Evolutionary conservation across 2,797 vertebrate genomes (phyloP).

Genomic region (Neopelma chrysocephalum): DNA sequence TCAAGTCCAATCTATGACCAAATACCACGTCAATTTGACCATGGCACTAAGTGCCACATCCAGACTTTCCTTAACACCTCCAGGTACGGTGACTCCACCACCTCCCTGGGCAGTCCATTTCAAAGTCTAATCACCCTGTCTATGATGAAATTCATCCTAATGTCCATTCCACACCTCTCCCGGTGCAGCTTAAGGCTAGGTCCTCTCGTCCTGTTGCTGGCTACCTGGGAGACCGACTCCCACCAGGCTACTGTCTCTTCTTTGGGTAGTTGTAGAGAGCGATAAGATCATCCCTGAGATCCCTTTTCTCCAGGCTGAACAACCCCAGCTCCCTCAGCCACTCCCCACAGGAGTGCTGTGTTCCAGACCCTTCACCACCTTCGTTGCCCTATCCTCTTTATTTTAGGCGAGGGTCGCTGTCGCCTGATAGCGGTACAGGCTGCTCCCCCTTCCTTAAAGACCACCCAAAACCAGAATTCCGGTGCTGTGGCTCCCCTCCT

Average conservation of each 20-base stretch:
- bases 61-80: background rate
- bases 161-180: background rate
- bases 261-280: background rate
- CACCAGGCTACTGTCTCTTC: background rate
- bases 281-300: background rate
- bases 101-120: background rate
- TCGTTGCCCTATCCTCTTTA: background rate
- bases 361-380: background rate
- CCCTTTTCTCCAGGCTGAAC: background rate
- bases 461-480: accelerated
- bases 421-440: background rate
- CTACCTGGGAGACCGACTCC: no score
- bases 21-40: background rate
- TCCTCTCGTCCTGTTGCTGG: background rate
- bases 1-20: no score
- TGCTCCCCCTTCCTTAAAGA: background rate
- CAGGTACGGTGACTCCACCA: background rate
- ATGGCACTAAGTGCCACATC: background rate
- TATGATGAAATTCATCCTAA: background rate
- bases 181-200: background rate
- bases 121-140: background rate
- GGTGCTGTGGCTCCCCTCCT: accelerated
- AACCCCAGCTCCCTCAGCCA: background rate
- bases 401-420: background rate
- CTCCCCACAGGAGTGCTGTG: background rate